Conservation (phyloP, 1,140 invertebrate species). For the Papilio helenus region DNA sequence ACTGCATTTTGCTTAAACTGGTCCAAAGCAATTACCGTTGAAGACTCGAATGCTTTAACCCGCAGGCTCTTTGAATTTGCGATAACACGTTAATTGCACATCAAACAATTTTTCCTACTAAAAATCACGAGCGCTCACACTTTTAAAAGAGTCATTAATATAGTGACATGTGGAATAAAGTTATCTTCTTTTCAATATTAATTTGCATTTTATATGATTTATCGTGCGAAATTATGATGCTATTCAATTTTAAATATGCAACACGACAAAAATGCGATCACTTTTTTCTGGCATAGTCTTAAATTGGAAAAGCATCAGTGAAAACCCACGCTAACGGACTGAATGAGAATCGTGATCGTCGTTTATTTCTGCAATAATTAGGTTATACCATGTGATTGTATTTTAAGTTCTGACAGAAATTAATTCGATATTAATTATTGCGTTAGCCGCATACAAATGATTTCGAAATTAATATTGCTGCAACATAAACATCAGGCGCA, state of each 20-base stretch:
- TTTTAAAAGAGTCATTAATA: neutral
- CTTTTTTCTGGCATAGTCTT: too few relatives aligned
- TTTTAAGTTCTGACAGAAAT: neutral
- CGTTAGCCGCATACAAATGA: slow-evolving; percentile 11
- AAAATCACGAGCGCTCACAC: neutral
- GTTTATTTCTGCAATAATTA: neutral
- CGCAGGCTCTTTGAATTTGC: slow-evolving; percentile 7
- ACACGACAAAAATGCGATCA: too few relatives aligned
- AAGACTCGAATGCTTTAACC: slow-evolving; percentile 13
- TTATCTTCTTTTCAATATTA: neutral
- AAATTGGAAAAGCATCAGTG: too few relatives aligned
- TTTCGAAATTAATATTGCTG: neutral
- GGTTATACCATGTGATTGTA: neutral
- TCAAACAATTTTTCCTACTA: slow-evolving; percentile 4
- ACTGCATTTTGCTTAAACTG: slow-evolving; percentile 16
- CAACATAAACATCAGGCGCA: neutral
- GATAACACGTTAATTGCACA: slow-evolving; percentile 11
- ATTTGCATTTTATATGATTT: neutral
- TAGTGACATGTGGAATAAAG: neutral
- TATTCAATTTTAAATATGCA: too few relatives aligned
- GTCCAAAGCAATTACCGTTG: slow-evolving; percentile 22
- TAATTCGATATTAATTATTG: slow-evolving; percentile 22
- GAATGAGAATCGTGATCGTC: neutral
- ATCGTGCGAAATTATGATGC: neutral
- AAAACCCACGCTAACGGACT: too few relatives aligned